Evolutionary conservation across 2,113 vertebrate genomes (phyloP).

Genomic region (Setophaga kirtlandii): DNA sequence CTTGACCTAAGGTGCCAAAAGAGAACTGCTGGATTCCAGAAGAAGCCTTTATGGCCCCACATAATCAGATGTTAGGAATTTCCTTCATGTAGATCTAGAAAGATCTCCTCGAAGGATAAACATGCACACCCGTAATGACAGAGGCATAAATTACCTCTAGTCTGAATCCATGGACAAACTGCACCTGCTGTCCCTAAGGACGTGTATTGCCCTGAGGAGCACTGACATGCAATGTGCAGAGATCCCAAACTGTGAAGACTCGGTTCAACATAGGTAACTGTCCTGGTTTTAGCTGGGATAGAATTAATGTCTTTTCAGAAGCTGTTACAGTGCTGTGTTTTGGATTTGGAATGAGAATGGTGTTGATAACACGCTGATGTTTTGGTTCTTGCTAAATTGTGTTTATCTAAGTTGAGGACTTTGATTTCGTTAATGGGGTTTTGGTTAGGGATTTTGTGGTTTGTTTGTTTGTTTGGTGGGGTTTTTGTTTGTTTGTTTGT

Average conservation of each 20-base stretch:
- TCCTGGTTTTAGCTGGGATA: not conserved
- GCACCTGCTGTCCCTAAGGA: not conserved
- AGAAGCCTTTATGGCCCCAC: not conserved
- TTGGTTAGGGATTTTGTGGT: not conserved
- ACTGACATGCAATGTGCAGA: not conserved
- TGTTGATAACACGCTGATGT: not conserved
- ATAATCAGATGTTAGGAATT: not conserved
- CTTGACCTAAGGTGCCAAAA: not conserved
- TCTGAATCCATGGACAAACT: not conserved
- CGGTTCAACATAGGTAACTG: not conserved
- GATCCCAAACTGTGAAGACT: not conserved
- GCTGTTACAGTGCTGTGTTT: not conserved
- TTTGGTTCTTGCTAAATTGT: not conserved
- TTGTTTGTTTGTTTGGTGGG: too few relatives aligned
- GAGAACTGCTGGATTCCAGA: not conserved
- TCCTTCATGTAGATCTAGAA: not conserved
- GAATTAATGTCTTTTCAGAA: not conserved
- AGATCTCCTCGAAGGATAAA: not conserved
- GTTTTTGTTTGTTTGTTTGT: not conserved
- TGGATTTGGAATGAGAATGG: not conserved
- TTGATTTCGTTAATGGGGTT: not conserved
- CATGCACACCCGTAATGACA: not conserved
- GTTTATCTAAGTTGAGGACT: not conserved
- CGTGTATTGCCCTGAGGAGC: not conserved
- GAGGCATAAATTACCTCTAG: not conserved